Evolutionary conservation across 2,113 vertebrate genomes (phyloP), one percentile per base, ranked within the genome.

Genomic region (Galeopterus variegatus): DNA sequence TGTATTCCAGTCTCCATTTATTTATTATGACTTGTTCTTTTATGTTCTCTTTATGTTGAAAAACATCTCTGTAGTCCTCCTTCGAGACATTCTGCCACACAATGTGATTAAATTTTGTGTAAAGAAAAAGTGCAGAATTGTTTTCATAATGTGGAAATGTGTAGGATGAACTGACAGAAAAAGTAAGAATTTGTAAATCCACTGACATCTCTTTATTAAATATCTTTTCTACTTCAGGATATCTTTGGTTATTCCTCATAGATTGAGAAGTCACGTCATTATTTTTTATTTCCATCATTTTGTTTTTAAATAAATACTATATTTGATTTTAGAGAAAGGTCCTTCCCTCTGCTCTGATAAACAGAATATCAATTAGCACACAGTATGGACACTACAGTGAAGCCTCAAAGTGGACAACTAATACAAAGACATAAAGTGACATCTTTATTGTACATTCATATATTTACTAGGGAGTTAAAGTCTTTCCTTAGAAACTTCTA

Each of bases 371-470:
- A 75, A 75, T 64, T 60, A 62, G 36, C 36, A 73, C 1, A 69
- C 12, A 54, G n/a, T 89, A 48, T 8, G 2, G 6, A 64, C 8
- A 50, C 24, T 77, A 28, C 6, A 88, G 73, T 62, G 21, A 85
- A 67, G 77, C 83, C 21, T 48, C 33, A 52, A 77, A 70, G 13
- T n/a, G 12, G 31, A 23, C 4, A 84, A 9, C 24, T 56, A 90
- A 86, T 10, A 83, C 13, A 93, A 65, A 70, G 24, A 56, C 17
- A 54, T 62, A 69, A 62, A 70, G 8, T 60, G 54, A 87, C 7
- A 87, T 15, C 67, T 77, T 58, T 90, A 64, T 65, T 88, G 86
- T 62, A 93, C 31, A 95, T 58, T 64, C 19, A n/a, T 64, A 75
- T 15, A 26, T 90, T 94, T 84, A 48, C 19, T 41, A 33, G 54